Evolutionary conservation across 2,888 invertebrate genomes (phyloP).

Genomic region (Fragum fragum): DNA sequence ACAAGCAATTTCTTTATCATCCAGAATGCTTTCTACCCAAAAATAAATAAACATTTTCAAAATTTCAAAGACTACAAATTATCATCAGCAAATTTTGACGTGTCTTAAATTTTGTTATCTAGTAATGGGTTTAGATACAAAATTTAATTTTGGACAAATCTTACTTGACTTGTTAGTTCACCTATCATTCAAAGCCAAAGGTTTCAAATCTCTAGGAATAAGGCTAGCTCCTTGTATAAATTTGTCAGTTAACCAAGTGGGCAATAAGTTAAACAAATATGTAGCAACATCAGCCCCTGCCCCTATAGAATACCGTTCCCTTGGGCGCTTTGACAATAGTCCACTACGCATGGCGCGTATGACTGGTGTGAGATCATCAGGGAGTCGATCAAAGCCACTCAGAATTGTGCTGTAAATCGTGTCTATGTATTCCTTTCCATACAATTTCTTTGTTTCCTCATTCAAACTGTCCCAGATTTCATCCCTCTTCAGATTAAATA

Average conservation of each 20-base stretch:
- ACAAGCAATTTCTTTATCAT: too few species aligned
- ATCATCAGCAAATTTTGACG: too few species aligned
- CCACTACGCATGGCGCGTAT: conserved; percentile 82
- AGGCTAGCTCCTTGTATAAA: conserved; percentile 73
- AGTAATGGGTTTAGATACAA: too few species aligned
- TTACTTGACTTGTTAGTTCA: not conserved
- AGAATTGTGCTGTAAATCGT: conserved; percentile 77
- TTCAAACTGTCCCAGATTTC: conserved; percentile 82
- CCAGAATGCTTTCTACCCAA: too few species aligned
- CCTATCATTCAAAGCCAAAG: conserved; percentile 37
- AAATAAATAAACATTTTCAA: too few species aligned
- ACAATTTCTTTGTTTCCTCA: conserved; percentile 73
- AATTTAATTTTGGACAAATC: too few species aligned
- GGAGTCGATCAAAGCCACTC: conserved; percentile 66
- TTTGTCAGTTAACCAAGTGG: conserved; percentile 83
- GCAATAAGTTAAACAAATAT: conserved; percentile 79
- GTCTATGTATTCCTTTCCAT: conserved; percentile 81
- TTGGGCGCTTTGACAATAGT: conserved; percentile 82
- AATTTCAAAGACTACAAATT: too few species aligned
- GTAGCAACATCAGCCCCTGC: conserved; percentile 81
- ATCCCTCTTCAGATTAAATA: conserved; percentile 71
- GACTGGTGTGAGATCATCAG: conserved; percentile 83
- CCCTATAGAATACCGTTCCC: conserved; percentile 82
- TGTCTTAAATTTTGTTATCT: too few species aligned
- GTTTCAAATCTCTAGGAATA: conserved; percentile 72